Evolutionary conservation across 2,797 vertebrate genomes (phyloP).

Genomic region (Hipposideros larvatus): DNA sequence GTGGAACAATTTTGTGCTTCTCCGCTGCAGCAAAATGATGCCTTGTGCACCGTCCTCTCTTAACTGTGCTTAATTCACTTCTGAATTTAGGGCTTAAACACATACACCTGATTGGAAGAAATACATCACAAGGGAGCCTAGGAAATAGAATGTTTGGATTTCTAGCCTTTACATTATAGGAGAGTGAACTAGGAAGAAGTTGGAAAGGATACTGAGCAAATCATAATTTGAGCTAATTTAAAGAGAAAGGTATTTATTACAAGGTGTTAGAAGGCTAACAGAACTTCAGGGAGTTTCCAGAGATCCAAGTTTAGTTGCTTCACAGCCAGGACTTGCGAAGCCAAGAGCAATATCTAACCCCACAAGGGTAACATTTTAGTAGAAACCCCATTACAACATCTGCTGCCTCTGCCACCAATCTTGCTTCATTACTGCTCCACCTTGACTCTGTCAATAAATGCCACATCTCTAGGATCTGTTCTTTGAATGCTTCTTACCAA

Average conservation of each 20-base stretch:
- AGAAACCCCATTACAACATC: background rate
- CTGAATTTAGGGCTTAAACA: background rate
- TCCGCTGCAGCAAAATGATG: background rate
- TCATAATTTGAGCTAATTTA: background rate
- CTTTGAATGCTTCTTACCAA: background rate
- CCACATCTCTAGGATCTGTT: background rate
- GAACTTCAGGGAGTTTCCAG: background rate
- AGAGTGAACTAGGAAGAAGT: background rate
- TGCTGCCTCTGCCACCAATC: background rate
- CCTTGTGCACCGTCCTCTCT: background rate
- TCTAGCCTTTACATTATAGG: background rate
- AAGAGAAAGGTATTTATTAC: background rate
- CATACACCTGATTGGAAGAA: background rate
- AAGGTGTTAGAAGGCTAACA: background rate
- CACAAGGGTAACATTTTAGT: rapidly evolving
- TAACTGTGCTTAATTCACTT: background rate
- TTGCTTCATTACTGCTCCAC: background rate
- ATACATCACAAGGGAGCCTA: background rate
- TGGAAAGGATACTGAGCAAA: background rate
- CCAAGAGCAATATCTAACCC: background rate
- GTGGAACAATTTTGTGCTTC: background rate
- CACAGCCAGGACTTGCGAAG: background rate
- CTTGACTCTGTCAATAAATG: background rate
- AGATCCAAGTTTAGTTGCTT: background rate
- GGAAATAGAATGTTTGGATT: background rate